Evolutionary conservation across 1,140 invertebrate species (phyloP).

Genomic region (Camponotus pennsylvanicus): DNA sequence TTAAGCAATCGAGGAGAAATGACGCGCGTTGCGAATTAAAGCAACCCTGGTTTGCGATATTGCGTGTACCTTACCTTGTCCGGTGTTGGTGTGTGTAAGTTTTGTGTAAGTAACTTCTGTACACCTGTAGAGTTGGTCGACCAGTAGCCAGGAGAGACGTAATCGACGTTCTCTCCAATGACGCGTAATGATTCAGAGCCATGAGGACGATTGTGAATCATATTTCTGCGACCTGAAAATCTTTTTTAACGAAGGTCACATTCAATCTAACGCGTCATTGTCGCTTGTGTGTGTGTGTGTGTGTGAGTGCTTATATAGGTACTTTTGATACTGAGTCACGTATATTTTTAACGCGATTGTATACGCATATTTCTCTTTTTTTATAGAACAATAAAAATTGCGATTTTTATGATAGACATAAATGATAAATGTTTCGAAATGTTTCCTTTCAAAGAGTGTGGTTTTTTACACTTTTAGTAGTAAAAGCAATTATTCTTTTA

Average conservation of each 20-base stretch:
- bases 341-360: slow-evolving; percentile 11
- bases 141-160: neutral
- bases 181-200: slow-evolving; percentile 33
- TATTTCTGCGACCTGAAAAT: slow-evolving; percentile 13
- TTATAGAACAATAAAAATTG: neutral
- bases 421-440: neutral
- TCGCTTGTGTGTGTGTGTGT: neutral
- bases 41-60: neutral
- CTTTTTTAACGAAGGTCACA: slow-evolving; percentile 15
- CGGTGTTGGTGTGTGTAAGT: neutral
- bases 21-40: neutral
- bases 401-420: neutral
- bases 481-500: neutral
- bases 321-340: slow-evolving; percentile 18
- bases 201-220: slow-evolving; percentile 18
- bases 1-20: neutral
- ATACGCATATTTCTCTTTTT: neutral
- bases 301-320: neutral
- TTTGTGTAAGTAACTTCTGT: slow-evolving; percentile 9
- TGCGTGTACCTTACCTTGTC: neutral
- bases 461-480: neutral
- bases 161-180: slow-evolving; percentile 35
- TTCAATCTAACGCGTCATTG: slow-evolving; percentile 9
- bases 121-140: neutral
- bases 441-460: neutral